These are phyloP conservation scores for Scaptomyza caliginosa DNA, from an alignment of 2,888 invertebrate species.

Conservation along the genomic window DNA sequence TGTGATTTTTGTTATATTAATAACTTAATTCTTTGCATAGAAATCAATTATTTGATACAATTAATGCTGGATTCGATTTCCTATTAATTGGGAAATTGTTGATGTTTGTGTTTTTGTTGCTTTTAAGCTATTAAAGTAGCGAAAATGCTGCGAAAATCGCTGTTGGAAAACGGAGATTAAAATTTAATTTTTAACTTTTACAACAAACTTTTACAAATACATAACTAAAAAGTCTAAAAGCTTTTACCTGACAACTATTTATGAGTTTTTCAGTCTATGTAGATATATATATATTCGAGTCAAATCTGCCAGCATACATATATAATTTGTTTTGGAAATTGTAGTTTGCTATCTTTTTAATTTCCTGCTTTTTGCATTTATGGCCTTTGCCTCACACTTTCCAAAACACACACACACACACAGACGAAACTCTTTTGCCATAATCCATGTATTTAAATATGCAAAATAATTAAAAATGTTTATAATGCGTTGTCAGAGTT, in stretches of 20 bases:
- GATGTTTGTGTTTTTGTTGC: no score
- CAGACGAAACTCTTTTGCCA: background rate
- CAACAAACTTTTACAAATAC: background rate
- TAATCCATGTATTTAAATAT: constrained; percentile 6
- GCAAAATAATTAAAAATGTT: constrained; percentile 36
- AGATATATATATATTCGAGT: no score
- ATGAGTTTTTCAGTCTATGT: no score
- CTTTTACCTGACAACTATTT: background rate
- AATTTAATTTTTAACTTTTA: background rate
- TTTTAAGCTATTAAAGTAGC: no score
- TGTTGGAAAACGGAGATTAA: background rate
- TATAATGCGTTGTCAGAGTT: constrained; percentile 15
- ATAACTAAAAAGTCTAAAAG: no score
- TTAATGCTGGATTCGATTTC: no score
- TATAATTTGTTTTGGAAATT: background rate
- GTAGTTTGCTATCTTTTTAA: constrained; percentile 26
- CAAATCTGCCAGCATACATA: background rate
- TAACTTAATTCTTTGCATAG: no score
- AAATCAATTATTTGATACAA: no score
- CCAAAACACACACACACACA: background rate
- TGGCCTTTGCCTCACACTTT: background rate
- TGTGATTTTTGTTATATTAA: no score
- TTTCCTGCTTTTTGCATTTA: constrained; percentile 37
- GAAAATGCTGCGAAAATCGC: background rate
- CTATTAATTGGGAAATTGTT: no score